A percentile compares a stretch with the other conserved stretches of the same genome.
phyloP scores from a whole-genome alignment of 2,797 vertebrate species.

The Liparis tanakae region DNA sequence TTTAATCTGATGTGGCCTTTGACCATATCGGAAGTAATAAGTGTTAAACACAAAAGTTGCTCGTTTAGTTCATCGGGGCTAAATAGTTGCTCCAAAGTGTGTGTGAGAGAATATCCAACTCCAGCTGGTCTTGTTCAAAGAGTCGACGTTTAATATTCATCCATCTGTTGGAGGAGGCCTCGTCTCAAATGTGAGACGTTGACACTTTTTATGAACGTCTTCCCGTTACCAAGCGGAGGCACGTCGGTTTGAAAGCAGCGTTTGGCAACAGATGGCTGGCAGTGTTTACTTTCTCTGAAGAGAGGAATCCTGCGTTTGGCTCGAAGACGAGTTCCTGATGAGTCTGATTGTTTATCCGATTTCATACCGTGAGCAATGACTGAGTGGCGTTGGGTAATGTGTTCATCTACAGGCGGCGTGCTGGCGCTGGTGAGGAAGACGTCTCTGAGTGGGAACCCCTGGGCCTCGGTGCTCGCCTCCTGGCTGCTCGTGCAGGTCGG shows the following conservation, averaged over 20 bases:
- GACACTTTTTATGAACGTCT: conserved; percentile 66
- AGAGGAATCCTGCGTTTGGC: conserved; percentile 33
- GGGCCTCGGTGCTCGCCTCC: conserved; percentile 86
- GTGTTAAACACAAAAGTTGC: neutral
- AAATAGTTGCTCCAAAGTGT: conserved; percentile 29
- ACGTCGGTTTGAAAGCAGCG: conserved; percentile 56
- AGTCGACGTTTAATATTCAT: conserved; percentile 46
- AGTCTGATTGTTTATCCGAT: conserved; percentile 65
- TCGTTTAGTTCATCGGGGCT: conserved; percentile 32
- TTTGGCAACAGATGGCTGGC: conserved; percentile 68
- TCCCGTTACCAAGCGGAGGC: conserved; percentile 43
- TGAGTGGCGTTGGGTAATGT: conserved; percentile 42
- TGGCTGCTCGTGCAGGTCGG: conserved; percentile 87
- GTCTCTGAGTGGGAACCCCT: conserved; percentile 84
- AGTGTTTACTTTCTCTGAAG: conserved; percentile 56
- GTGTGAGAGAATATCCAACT: conserved; percentile 34
- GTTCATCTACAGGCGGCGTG: conserved; percentile 74
- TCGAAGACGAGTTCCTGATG: conserved; percentile 40
- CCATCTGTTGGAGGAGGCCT: conserved; percentile 60
- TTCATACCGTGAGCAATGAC: conserved; percentile 44
- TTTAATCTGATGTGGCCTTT: neutral
- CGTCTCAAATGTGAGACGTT: conserved; percentile 54
- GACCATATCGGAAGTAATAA: conserved; percentile 5
- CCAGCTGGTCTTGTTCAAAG: conserved; percentile 44
- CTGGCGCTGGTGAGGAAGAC: conserved; percentile 82